Base-by-base conservation (phyloP, 2,888 invertebrate genomes). In the Parelbella ahira region DNA sequence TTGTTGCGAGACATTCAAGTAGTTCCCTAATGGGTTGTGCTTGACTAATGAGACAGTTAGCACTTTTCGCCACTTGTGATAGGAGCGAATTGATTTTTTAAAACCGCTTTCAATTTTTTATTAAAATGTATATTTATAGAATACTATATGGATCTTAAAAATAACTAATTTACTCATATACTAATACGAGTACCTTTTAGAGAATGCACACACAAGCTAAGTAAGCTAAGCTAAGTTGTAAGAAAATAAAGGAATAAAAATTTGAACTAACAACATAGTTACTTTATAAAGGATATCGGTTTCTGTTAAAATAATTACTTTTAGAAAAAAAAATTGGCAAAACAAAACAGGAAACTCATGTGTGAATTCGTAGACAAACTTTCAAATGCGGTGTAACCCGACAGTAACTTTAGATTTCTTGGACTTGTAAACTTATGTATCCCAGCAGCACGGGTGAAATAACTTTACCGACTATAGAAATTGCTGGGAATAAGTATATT, bases 401-500 rank as follows among this genome's bases (percentile, higher is more conserved):
- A 6, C 24, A 21, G 33, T 33, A 41, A 41, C 41, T 41, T 41
- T 33, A 21, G 41, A 41, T 34, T 39, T 21, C 33, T 41, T 27
- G 41, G 20, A 15, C 33, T 41, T 34, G 33, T 27, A 15, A 41
- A 41, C 27, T 41, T 33, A 21, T 37, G 37, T 41, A 34, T 28
- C 41, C 41, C 27, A 39, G 18, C 19, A 33, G 41, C 27, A 21
- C 20, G 27, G 25, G 32, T 25, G 25, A 39, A 41, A 41, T 41
- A 41, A 41, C 41, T 41, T 41, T 27, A 41, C 41, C 41, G 33
- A 41, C 41, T 32, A 25, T 19, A 41, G 27, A 41, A 41, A 41
- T 41, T 41, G 41, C 33, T 33, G 32, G 33, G 41, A 41, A 41
- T 41, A 41, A 27, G 41, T 33, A 27, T 41, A 27, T 27, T 41